Evolutionary conservation across 2,888 invertebrate species (phyloP), one percentile per base, ranked within the genome.

Genomic region (Andrena praecox): DNA sequence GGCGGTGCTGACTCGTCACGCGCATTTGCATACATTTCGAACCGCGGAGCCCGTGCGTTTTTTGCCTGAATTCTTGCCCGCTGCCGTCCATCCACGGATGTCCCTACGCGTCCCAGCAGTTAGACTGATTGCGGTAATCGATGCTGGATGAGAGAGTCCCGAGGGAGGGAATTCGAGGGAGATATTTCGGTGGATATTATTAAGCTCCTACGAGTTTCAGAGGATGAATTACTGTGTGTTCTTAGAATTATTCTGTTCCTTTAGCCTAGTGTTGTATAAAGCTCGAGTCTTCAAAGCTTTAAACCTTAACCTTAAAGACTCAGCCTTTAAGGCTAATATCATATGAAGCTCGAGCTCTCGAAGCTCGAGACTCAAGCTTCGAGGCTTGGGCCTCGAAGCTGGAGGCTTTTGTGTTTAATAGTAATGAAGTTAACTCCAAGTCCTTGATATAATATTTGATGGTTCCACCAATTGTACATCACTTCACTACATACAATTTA

Each of bases 11-110:
- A 90, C 86, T 89, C 90, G 91, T 90, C 90, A 91, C 89, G 89
- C 88, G 84, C 83, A 89, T 92, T 91, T 91, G 89, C 91, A 92
- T 91, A 89, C 81, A 87, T 90, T 91, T 88, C 86, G 82, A 80
- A 62, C 74, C 75, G 75, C 59, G 73, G 72, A 50, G 72, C 42
- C 42, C 74, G 66, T 31, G 60, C 60, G 56, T 77, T 75, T 87
- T 86, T 81, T 70, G 67, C 75, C 56, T 24, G 60, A 67, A 78
- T 80, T 76, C 76, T 54, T 70, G 60, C 10, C 56, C 56, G 56
- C 70, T 73, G 75, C 84, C 64, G 73, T 68, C 60, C 70, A 59
- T 48, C 62, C 35, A 42, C 76, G 80, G 67, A 71, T 77, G 72
- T 83, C 69, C 66, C 62, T 70, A 7, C 54, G 8, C 33, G 62